These are phyloP conservation scores for Gorsachius goisagi DNA, from an alignment of 2,113 vertebrate species.

Conservation along the genomic window DNA sequence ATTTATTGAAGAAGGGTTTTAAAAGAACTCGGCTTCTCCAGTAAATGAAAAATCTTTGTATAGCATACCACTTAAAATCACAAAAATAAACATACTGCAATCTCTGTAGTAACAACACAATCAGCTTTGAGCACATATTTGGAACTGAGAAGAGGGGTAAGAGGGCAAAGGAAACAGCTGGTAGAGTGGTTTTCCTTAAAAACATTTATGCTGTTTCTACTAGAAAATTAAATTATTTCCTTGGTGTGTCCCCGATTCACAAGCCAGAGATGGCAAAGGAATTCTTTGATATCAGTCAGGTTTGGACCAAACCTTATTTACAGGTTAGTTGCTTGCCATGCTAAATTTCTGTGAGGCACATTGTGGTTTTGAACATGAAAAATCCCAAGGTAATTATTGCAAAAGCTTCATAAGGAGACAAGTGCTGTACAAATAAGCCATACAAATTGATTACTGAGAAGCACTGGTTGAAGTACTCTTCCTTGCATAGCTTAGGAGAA, in stretches of 20 bases:
- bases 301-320: neutral
- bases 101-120: neutral
- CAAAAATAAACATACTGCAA: neutral
- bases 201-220: neutral
- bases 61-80: conserved; percentile 24
- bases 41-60: conserved; percentile 36
- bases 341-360: neutral
- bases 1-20: conserved; percentile 30
- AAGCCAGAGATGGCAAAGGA: neutral
- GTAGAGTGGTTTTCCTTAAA: neutral
- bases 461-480: neutral
- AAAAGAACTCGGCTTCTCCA: neutral
- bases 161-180: neutral
- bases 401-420: neutral
- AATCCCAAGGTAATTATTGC: neutral
- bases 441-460: neutral
- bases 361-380: neutral
- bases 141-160: neutral
- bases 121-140: neutral
- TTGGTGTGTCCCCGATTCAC: neutral
- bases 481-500: neutral
- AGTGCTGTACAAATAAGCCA: neutral
- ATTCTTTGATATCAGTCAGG: neutral
- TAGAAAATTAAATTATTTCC: neutral
- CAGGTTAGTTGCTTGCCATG: neutral